A percentile compares a stretch with the other conserved stretches of the same genome.
phyloP scores from a whole-genome alignment of 2,888 invertebrate genomes.

The Sarcophaga caerulescens region DNA sequence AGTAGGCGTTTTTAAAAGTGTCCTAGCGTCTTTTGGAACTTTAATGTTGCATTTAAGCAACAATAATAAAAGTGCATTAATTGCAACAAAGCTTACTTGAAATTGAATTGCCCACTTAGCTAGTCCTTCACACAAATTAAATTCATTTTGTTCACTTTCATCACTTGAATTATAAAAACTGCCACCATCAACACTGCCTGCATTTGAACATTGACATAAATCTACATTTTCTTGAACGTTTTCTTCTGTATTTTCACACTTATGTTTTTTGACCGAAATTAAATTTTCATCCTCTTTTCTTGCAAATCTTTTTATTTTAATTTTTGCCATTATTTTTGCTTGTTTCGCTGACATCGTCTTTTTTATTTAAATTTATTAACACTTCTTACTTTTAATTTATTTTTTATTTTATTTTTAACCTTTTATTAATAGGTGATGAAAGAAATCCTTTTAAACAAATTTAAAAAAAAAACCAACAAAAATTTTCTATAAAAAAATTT shows the following conservation, averaged over 20 bases:
- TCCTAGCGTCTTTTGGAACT: conserved; percentile 41
- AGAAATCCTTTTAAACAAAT: too few relatives aligned
- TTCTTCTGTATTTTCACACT: not conserved
- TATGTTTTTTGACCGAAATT: not conserved
- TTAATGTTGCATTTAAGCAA: conserved; percentile 43
- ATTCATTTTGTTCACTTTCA: conserved; percentile 25
- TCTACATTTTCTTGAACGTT: not conserved
- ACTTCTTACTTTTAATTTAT: too few relatives aligned
- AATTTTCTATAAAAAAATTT: too few relatives aligned
- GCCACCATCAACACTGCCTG: not conserved
- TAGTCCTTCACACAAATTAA: conserved; percentile 45
- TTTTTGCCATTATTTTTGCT: conserved; percentile 3
- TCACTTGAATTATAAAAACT: not conserved
- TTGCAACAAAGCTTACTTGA: conserved; percentile 27
- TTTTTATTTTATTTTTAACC: too few relatives aligned
- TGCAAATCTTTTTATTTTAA: conserved; percentile 3
- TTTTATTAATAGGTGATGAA: too few relatives aligned
- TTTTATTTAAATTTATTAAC: too few relatives aligned
- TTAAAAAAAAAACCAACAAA: too few relatives aligned
- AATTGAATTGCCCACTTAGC: conserved; percentile 44
- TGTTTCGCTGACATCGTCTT: too few relatives aligned
- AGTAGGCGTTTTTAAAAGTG: conserved; percentile 43
- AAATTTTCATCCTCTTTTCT: conserved; percentile 8
- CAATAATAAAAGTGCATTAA: conserved; percentile 23
- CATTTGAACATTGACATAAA: not conserved